Base-by-base conservation (phyloP, 2,888 invertebrate species). In the Phyto melanocephala region DNA sequence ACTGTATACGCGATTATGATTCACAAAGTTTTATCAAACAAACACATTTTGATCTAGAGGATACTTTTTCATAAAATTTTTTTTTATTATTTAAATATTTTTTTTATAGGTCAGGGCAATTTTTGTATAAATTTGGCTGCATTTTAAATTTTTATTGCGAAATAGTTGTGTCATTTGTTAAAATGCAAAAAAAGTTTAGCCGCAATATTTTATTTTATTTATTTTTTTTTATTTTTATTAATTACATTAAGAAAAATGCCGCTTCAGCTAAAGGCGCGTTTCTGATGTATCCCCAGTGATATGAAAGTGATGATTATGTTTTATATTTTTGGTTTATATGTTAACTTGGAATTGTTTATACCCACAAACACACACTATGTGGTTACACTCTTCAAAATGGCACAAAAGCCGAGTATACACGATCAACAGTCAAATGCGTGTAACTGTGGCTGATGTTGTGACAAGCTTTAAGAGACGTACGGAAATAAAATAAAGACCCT, bases 271-370 rank as follows among this genome's bases (percentile, higher is more conserved):
- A 78, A 82, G 78, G 78, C 58, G 81, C 65, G 78, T 58, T 62
- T 62, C 11, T 65, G 81, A 82, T 79, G 75, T 60, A 65, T 75
- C 75, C 78, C 74, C 40, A 45, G 70, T 65, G 78, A 78, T 82
- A 75, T 56, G 72, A 35, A 8, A 20, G 40, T 78, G 50, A 75
- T 52, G 74, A 74, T 4, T 63, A 62, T 58, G 22, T 37, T 60
- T 28, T 54, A 17, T 40, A 13, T 58, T 47, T 37, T 45, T 45
- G 28, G 37, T 20, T 22, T n/a, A n/a, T n/a, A n/a, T n/a, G n/a
- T n/a, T n/a, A n/a, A n/a, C n/a, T n/a, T n/a, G n/a, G n/a, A n/a
- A n/a, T n/a, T n/a, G n/a, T n/a, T n/a, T n/a, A n/a, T n/a, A n/a
- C n/a, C n/a, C n/a, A n/a, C n/a, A n/a, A n/a, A n/a, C n/a, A n/a